Evolutionary conservation across 2,888 invertebrate species (phyloP).

Genomic region (Ophonus ardosiacus): DNA sequence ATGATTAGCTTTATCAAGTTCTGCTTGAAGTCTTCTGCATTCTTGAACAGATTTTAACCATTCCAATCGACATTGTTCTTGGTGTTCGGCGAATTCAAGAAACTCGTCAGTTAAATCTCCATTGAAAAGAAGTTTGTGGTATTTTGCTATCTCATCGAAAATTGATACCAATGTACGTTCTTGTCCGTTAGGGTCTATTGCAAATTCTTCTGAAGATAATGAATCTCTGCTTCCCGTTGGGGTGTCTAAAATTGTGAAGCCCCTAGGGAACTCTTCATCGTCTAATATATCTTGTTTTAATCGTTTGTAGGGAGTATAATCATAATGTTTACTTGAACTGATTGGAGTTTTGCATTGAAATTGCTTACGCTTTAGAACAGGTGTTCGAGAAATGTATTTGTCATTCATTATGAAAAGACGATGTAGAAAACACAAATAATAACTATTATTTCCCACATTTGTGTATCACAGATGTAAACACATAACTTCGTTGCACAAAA

Average conservation of each 20-base stretch:
- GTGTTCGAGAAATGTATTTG: constrained; percentile 4
- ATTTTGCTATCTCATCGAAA: constrained; percentile 49
- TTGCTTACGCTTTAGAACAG: constrained; percentile 19
- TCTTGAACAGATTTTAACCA: constrained; percentile 85
- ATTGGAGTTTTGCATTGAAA: neutral
- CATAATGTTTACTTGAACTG: neutral
- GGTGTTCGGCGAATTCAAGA: constrained; percentile 53
- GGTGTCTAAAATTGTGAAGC: neutral
- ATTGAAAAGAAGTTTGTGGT: constrained; percentile 5
- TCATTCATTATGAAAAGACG: constrained; percentile 26
- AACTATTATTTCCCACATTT: constrained; percentile 8
- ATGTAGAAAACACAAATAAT: constrained; percentile 14
- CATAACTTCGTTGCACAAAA: neutral
- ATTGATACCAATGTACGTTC: constrained; percentile 21
- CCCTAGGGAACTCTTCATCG: constrained; percentile 53
- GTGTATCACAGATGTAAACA: constrained; percentile 10
- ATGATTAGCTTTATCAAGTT: constrained; percentile 83
- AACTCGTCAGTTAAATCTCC: constrained; percentile 53
- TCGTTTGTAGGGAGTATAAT: constrained; percentile 48
- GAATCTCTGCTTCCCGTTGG: neutral
- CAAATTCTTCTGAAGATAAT: neutral
- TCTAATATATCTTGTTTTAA: constrained; percentile 30
- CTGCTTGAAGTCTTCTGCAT: constrained; percentile 83
- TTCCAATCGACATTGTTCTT: constrained; percentile 59
- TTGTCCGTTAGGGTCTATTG: neutral